These are phyloP conservation scores for Karalla daura DNA, from an alignment of 2,797 vertebrate genomes.

Conservation along the genomic window DNA sequence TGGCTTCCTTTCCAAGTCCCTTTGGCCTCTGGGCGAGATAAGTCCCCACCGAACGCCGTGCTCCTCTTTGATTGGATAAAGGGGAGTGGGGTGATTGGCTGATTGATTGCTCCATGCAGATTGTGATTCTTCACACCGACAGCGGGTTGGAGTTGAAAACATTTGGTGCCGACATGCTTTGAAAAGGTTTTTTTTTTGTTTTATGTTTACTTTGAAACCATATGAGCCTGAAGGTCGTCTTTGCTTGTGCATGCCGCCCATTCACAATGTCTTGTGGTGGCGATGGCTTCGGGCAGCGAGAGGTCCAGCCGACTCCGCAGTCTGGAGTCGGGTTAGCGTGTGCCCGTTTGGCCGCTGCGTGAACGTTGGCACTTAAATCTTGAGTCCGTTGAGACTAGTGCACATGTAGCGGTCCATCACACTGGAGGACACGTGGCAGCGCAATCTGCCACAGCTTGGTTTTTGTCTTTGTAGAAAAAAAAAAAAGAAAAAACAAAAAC, in stretches of 20 bases:
- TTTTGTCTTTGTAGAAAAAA: slow-evolving; percentile 50
- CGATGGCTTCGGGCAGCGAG: slow-evolving; percentile 30
- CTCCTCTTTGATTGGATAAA: slow-evolving; percentile 56
- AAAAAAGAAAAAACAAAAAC: slow-evolving; percentile 1
- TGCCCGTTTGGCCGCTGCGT: slow-evolving; percentile 70
- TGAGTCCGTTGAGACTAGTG: slow-evolving; percentile 79
- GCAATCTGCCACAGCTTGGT: slow-evolving; percentile 83
- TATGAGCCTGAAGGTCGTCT: slow-evolving; percentile 67
- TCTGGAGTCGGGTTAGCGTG: slow-evolving; percentile 47
- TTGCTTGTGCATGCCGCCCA: slow-evolving; percentile 76
- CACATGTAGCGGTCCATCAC: slow-evolving; percentile 82
- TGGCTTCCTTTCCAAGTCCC: slow-evolving; percentile 59
- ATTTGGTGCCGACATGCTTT: slow-evolving; percentile 74
- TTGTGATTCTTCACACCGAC: slow-evolving; percentile 79
- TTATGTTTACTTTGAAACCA: no score
- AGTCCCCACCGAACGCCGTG: slow-evolving; percentile 24
- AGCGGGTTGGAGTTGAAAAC: slow-evolving; percentile 24
- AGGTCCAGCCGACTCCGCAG: slow-evolving; percentile 37
- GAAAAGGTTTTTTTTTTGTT: slow-evolving; percentile 70
- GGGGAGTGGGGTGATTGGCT: slow-evolving; percentile 47
- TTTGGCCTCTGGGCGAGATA: slow-evolving; percentile 60
- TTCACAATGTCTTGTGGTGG: slow-evolving; percentile 23
- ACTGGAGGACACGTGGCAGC: slow-evolving; percentile 75
- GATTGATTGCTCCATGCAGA: slow-evolving; percentile 87
- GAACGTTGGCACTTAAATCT: slow-evolving; percentile 86